These are phyloP conservation scores for Chydorus sphaericus DNA, from an alignment of 2,888 invertebrate genomes.

Conservation along the genomic window DNA sequence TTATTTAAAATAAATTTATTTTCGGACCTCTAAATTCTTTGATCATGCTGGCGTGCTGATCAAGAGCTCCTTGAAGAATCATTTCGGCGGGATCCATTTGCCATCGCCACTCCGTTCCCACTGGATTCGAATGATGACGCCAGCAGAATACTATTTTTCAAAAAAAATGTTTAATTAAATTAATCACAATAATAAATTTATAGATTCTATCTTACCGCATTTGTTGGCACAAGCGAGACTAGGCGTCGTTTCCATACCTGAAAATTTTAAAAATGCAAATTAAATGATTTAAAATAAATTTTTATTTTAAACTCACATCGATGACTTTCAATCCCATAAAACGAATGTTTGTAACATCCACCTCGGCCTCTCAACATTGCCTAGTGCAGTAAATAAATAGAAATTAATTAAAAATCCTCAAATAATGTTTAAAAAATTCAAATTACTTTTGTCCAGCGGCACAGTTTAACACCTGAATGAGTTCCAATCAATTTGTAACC, in stretches of 20 bases:
- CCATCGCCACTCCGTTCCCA: constrained; percentile 46
- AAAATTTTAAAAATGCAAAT: no score
- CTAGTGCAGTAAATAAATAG: constrained; percentile 21
- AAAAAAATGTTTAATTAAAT: no score
- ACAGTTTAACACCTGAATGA: constrained; percentile 43
- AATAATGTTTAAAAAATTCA: background rate
- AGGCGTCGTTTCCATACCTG: constrained; percentile 44
- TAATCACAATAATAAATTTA: no score
- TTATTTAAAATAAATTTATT: background rate
- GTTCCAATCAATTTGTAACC: constrained; percentile 40
- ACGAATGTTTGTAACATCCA: constrained; percentile 44
- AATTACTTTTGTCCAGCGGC: constrained; percentile 41
- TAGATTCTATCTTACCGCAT: no score
- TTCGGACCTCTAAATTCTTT: constrained; percentile 31
- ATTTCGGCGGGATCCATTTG: constrained; percentile 38
- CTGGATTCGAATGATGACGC: constrained; percentile 36
- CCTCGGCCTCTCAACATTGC: constrained; percentile 37
- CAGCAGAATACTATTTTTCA: constrained; percentile 47
- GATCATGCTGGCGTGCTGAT: constrained; percentile 37
- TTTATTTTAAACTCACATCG: background rate
- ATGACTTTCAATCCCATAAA: constrained; percentile 39
- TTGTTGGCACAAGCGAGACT: constrained; percentile 42
- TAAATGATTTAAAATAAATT: background rate
- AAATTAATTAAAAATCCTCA: constrained; percentile 13
- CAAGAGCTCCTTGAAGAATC: constrained; percentile 36